Evolutionary conservation across 2,113 vertebrate species (phyloP).

Genomic region (Sinosuthora webbiana): DNA sequence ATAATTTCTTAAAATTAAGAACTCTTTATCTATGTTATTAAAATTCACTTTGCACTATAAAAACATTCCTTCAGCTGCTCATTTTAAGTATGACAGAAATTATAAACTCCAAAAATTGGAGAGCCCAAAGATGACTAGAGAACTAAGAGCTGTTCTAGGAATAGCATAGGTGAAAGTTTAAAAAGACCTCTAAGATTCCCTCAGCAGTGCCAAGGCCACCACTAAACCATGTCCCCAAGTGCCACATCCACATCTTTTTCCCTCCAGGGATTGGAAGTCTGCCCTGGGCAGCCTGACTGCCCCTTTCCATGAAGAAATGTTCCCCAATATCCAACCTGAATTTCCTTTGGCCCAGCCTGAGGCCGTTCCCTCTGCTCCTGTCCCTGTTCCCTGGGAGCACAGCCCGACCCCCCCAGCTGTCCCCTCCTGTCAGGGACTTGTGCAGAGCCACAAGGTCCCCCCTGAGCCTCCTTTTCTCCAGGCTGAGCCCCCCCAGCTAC

Average conservation of each 20-base stretch:
- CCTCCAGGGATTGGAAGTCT: not conserved
- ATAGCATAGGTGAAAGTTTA: not conserved
- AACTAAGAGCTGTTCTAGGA: not conserved
- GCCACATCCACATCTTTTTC: not conserved
- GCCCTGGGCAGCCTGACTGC: not conserved
- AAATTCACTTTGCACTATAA: not conserved
- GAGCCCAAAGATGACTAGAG: not conserved
- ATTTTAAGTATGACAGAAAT: not conserved
- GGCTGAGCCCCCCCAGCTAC: not conserved
- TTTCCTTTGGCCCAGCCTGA: not conserved
- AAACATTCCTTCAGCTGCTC: not conserved
- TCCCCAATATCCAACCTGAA: not conserved
- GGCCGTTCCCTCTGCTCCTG: rapidly evolving
- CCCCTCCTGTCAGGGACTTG: not conserved
- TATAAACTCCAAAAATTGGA: not conserved
- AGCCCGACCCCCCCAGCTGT: rapidly evolving
- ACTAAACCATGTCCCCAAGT: not conserved
- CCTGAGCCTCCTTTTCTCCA: not conserved
- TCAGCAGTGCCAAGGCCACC: not conserved
- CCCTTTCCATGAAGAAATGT: not conserved
- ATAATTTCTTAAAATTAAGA: not conserved
- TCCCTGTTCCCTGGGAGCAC: not conserved
- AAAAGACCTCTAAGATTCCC: not conserved
- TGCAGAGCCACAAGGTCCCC: not conserved
- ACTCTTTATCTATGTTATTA: not conserved